Base-by-base conservation (phyloP, 1,140 invertebrate genomes). In the Rhyacophila brunnea region DNA sequence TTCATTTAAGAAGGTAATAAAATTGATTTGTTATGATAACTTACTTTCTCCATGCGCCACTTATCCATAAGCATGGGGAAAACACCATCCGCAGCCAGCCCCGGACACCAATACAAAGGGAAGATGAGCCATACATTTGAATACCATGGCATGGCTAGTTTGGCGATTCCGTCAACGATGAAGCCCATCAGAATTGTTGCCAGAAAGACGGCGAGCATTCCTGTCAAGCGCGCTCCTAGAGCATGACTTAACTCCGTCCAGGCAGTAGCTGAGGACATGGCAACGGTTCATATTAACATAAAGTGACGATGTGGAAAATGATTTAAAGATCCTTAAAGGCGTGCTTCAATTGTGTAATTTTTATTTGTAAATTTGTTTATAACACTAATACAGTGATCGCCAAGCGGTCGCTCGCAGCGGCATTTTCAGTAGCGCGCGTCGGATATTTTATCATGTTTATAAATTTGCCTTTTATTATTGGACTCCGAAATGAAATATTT, bases 21-120 rank as follows among this genome's bases (percentile, higher is more conserved):
- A n/a, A n/a, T n/a, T n/a, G n/a, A n/a, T n/a, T n/a, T n/a, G 23
- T 28, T 28, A 3, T 28, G 23, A 28, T 28, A 19, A 17, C 43
- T 19, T 45, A 65, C 62, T 45, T 60, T 65, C 34, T 60, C 40
- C 19, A 28, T 15, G 47, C 58, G 57, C 62, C 58, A 65, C 15
- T 42, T 46, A 28, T 65, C 50, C 2, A 65, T 48, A 2, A 65
- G 23, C 9, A 45, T n/a, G 0, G 55, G 53, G 5, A 60, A 40
- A 1, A 60, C 1, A 17, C 40, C 54, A 19, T 43, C 53, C 4
- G 28, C 49, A 7, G 28, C 53, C 2, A 65, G 20, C 38, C 35
- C 53, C n/a, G 62, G 62, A 52, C 62, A 65, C 62, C 62, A 65
- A 15, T 60, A 65, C 1, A 65, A 19, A 6, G 62, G 62, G 34